Base-by-base conservation (phyloP, 2,888 invertebrate species). In the Aphidoletes aphidimyza region DNA sequence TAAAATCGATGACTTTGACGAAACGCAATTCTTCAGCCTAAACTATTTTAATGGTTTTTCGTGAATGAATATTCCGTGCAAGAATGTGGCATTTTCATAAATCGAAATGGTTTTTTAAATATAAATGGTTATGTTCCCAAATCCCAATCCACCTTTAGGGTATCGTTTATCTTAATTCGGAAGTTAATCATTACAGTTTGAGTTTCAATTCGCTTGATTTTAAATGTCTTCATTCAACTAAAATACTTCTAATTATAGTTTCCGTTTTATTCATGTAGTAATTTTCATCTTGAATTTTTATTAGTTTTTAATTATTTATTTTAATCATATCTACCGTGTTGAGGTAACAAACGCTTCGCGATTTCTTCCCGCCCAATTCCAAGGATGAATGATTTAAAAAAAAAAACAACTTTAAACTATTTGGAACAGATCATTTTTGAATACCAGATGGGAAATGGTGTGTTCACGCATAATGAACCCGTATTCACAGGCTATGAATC, bases 1-100 rank as follows among this genome's bases (percentile, higher is more conserved):
- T 54, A 54, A 54, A 54, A 14, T 54, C 54, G 54, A 54, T 54
- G 54, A 54, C 54, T 54, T 54, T 54, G 54, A 22, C 54, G 9
- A 54, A 54, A 47, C 2, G 2, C 22, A 2, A 22, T 54, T 54
- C 47, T 22, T 54, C 22, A 54, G 22, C 22, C 6, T 54, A 3
- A 54, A 17, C 19, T 11, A 3, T 3, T 6, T 17, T 17, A 3
- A 47, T 47, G 17, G 11, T 47, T n/a, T n/a, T n/a, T n/a, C n/a
- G n/a, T n/a, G n/a, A n/a, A n/a, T n/a, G n/a, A n/a, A n/a, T n/a
- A n/a, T n/a, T n/a, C n/a, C n/a, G n/a, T n/a, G n/a, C n/a, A n/a
- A n/a, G n/a, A n/a, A n/a, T n/a, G n/a, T n/a, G n/a, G n/a, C n/a
- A n/a, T n/a, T n/a, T n/a, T n/a, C n/a, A n/a, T n/a, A n/a, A n/a